Evolutionary conservation across 2,797 vertebrate genomes (phyloP), one percentile per base, ranked within the genome.

Genomic region (Syngnathus rostellatus): DNA sequence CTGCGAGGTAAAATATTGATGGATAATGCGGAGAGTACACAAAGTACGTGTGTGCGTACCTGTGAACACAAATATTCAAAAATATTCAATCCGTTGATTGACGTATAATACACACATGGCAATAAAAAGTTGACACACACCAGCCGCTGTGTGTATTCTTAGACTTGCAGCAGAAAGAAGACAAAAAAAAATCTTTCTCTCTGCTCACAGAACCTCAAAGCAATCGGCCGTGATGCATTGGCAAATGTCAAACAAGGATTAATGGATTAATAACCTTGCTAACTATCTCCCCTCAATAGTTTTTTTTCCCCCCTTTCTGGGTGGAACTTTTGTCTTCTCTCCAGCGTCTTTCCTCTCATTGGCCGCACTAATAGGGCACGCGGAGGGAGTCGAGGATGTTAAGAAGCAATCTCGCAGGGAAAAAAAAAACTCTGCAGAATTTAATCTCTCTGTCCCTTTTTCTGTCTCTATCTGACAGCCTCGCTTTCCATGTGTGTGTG

Each of bases 211-310:
- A 58, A 58, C 65, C 68, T 69, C 62, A 53, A 73, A 67, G 82
- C 81, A 86, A 89, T 88, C 81, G 83, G 76, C 69, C 81, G 79
- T 86, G 86, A 89, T 82, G 68, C 85, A 89, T 83, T 77, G 81
- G 84, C 83, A 89, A 87, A 89, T 87, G 87, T 90, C 88, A 89
- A 88, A 89, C 86, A 86, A 85, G 83, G 87, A 91, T 89, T 89
- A 88, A 91, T 88, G 88, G 87, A 88, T 88, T 90, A 88, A 87
- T 90, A 90, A 88, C 81, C 81, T 86, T 86, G 84, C 87, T 86
- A 90, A 90, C 84, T 82, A 89, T 88, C 84, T 82, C 76, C 77
- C 70, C 70, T 87, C 82, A 82, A 78, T 75, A 23, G 40, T 43
- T 37, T 10, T 6, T 0, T 12, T 6, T 6, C 1, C 4, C 11